Evolutionary conservation across 2,113 vertebrate genomes (phyloP).

Genomic region (Dasyornis broadbenti): DNA sequence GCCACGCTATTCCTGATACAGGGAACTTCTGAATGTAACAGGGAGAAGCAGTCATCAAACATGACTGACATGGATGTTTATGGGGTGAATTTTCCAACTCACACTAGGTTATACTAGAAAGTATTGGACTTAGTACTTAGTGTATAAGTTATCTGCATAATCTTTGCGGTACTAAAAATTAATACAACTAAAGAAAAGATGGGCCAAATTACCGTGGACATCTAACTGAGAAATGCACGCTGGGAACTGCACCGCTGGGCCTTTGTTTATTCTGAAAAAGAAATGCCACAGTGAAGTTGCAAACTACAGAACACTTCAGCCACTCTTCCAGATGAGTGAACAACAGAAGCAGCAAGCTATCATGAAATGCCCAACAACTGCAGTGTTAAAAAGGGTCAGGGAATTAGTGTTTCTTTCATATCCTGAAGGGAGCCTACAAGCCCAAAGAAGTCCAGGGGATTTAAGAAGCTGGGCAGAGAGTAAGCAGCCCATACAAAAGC

Average conservation of each 20-base stretch:
- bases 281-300: background rate
- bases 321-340: background rate
- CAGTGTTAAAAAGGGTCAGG: background rate
- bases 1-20: background rate
- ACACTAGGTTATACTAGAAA: background rate
- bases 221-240: background rate
- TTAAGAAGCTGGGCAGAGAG: background rate
- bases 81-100: background rate
- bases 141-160: background rate
- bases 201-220: accelerated
- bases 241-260: background rate
- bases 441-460: background rate
- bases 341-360: background rate
- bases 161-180: background rate
- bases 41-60: background rate
- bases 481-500: background rate
- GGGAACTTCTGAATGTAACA: background rate
- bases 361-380: background rate
- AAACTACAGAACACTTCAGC: background rate
- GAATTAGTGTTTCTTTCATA: background rate
- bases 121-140: background rate
- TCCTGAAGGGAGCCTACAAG: background rate
- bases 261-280: background rate
- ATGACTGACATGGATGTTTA: background rate
- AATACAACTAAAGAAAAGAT: background rate